A percentile compares a stretch with the other conserved stretches of the same genome.
Evolutionary conservation across 2,113 vertebrate genomes (phyloP).

Genomic region (Alethe diademata): DNA sequence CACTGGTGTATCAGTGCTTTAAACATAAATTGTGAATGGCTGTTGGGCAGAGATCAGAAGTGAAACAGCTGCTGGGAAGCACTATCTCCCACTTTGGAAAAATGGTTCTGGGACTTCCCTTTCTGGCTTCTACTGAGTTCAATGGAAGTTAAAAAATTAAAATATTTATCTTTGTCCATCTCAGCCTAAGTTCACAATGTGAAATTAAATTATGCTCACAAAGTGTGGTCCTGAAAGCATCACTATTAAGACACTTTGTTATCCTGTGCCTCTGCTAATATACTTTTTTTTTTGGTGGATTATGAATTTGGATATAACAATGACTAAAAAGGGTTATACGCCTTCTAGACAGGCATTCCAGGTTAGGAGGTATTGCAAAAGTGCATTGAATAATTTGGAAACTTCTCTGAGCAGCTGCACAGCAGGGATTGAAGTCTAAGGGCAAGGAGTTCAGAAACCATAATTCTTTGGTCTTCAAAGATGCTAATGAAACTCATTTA

Average conservation of each 20-base stretch:
- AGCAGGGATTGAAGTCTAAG: background rate
- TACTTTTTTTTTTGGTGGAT: background rate
- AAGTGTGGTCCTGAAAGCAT: background rate
- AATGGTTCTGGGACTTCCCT: background rate
- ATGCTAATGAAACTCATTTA: background rate
- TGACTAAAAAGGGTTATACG: background rate
- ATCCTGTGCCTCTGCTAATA: background rate
- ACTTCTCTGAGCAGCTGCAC: background rate
- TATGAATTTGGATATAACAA: background rate
- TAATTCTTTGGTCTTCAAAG: background rate
- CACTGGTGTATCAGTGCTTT: background rate
- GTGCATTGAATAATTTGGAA: background rate
- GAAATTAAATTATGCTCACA: background rate
- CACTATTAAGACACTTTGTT: background rate
- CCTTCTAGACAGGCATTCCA: background rate
- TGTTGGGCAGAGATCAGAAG: background rate
- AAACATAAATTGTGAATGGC: background rate
- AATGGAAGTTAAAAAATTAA: background rate
- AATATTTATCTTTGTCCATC: background rate
- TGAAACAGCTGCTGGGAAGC: background rate
- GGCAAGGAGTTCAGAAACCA: background rate
- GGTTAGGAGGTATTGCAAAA: background rate
- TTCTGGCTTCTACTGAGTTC: background rate
- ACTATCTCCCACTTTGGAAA: background rate
- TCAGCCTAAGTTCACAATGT: background rate